Conservation (phyloP, 1,140 invertebrate genomes). For the Drosophila kohkoa region DNA sequence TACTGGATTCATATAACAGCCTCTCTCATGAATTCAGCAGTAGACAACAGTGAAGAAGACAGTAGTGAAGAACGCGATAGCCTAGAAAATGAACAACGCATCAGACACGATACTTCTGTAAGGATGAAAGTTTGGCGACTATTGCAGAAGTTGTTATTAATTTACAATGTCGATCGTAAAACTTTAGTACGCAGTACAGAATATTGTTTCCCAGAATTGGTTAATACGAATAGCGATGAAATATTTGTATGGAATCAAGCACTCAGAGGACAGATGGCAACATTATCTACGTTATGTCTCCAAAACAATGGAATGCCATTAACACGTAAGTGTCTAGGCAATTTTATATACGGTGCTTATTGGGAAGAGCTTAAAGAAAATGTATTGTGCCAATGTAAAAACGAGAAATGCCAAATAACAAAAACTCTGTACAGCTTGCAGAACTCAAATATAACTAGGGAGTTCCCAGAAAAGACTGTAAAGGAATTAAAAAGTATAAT, state of each 20-base stretch:
- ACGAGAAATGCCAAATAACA: slow-evolving; percentile 37
- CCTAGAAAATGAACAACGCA: slow-evolving; percentile 19
- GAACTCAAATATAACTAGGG: slow-evolving; percentile 21
- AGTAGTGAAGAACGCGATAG: slow-evolving; percentile 50
- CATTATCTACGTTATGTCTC: slow-evolving; percentile 65
- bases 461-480: slow-evolving; percentile 42
- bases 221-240: not conserved
- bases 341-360: slow-evolving; percentile 71
- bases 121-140: slow-evolving; percentile 39
- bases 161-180: not conserved
- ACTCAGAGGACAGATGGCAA: slow-evolving; percentile 38
- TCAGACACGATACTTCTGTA: slow-evolving; percentile 40
- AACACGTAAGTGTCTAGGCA: slow-evolving; percentile 59
- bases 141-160: slow-evolving; percentile 22
- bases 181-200: slow-evolving; percentile 58
- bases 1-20: slow-evolving; percentile 52
- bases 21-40: slow-evolving; percentile 40
- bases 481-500: slow-evolving; percentile 53
- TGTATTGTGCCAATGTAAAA: slow-evolving; percentile 7
- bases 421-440: slow-evolving; percentile 51
- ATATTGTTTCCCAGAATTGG: slow-evolving; percentile 68
- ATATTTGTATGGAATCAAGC: slow-evolving; percentile 63
- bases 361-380: slow-evolving; percentile 47
- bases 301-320: slow-evolving; percentile 62
- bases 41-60: slow-evolving; percentile 42